These are phyloP conservation scores for Emesis russula DNA, from an alignment of 2,888 invertebrate genomes.

Conservation along the genomic window DNA sequence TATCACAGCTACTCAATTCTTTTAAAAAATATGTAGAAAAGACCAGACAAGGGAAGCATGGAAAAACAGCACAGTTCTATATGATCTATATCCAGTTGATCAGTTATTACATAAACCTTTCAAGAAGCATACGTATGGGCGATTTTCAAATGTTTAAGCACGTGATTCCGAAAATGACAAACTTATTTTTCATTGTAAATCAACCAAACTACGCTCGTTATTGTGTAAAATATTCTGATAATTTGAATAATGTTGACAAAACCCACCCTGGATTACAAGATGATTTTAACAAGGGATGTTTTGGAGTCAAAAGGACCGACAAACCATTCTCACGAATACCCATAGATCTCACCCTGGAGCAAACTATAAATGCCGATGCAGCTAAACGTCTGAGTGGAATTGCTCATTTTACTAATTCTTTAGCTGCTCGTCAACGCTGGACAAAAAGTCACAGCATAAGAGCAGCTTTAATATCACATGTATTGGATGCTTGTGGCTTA, in stretches of 20 bases:
- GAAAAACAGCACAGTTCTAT: conserved; percentile 81
- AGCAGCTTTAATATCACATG: not conserved
- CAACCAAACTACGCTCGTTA: conserved; percentile 75
- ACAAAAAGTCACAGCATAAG: conserved; percentile 11
- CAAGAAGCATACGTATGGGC: conserved; percentile 81
- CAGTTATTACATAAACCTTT: conserved; percentile 74
- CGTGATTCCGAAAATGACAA: conserved; percentile 73
- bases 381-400: not conserved
- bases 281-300: not conserved
- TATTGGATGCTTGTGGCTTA: not conserved
- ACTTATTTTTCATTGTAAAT: conserved; percentile 83
- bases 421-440: conserved; percentile 29
- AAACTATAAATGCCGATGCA: conserved; percentile 56
- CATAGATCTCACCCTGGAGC: conserved; percentile 30
- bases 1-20: conserved; percentile 87
- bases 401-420: conserved; percentile 26
- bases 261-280: conserved; percentile 62
- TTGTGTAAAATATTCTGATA: conserved; percentile 39
- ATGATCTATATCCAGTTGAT: conserved; percentile 77
- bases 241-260: conserved; percentile 50
- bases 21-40: conserved; percentile 83
- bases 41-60: conserved; percentile 42
- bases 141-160: conserved; percentile 77
- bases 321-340: conserved; percentile 66
- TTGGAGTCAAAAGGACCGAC: conserved; percentile 50